These are phyloP conservation scores for Petrosia ficiformis DNA, from an alignment of 37 sponge, comb jelly and placozoan genomes.

Conservation along the genomic window DNA sequence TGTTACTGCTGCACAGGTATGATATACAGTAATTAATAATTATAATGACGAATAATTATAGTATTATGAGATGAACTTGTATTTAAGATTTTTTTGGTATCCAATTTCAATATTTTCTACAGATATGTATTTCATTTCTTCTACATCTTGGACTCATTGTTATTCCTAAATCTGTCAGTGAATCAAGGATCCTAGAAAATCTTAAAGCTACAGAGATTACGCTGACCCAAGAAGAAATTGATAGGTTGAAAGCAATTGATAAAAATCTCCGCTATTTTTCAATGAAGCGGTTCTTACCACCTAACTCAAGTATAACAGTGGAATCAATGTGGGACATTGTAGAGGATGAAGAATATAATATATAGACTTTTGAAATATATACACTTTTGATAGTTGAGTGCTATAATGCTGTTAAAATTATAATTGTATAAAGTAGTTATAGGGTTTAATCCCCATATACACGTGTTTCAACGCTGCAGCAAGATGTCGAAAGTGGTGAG, in stretches of 20 bases:
- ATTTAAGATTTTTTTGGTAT: too few relatives aligned
- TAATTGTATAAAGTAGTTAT: too few relatives aligned
- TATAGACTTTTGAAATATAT: too few relatives aligned
- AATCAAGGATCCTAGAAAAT: slow-evolving; percentile 69
- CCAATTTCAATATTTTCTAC: too few relatives aligned
- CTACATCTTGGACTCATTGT: slow-evolving; percentile 68
- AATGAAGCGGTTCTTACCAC: background rate
- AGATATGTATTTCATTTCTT: slow-evolving; percentile 61
- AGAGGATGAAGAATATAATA: background rate
- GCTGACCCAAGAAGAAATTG: slow-evolving; percentile 44
- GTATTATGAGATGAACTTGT: too few relatives aligned
- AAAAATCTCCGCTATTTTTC: slow-evolving; percentile 34
- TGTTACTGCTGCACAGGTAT: slow-evolving; percentile 74
- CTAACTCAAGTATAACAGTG: background rate
- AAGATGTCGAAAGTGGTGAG: too few relatives aligned
- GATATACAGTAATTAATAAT: background rate
- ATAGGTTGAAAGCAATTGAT: slow-evolving; percentile 27
- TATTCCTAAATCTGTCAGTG: slow-evolving; percentile 85
- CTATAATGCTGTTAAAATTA: too few relatives aligned
- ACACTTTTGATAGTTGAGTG: too few relatives aligned
- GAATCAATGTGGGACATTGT: background rate
- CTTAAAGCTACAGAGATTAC: slow-evolving; percentile 51
- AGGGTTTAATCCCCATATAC: too few relatives aligned
- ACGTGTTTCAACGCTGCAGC: too few relatives aligned
- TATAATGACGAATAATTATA: background rate